Evolutionary conservation across 2,113 vertebrate genomes (phyloP).

Genomic region (Rhinolophus sinicus): DNA sequence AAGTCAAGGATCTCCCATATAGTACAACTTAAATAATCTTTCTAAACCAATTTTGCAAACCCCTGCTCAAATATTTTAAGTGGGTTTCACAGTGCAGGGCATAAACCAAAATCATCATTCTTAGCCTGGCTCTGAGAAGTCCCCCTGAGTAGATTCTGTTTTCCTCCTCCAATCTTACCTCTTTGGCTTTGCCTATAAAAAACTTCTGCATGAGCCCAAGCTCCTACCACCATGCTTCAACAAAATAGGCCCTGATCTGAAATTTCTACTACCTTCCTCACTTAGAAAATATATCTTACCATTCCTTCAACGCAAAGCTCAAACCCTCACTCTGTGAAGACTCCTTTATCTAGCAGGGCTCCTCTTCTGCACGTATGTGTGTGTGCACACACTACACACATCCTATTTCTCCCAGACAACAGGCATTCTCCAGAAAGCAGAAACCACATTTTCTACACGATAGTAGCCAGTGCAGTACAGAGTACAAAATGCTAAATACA

Average conservation of each 20-base stretch:
- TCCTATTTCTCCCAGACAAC: background rate
- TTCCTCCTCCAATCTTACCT: background rate
- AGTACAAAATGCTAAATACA: constrained; percentile 8
- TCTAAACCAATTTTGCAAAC: constrained; percentile 7
- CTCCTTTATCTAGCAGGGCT: background rate
- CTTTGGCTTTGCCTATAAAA: background rate
- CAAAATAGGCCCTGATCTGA: background rate
- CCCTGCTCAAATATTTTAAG: background rate
- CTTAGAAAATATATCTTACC: background rate
- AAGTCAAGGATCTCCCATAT: background rate
- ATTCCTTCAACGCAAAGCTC: constrained; percentile 23
- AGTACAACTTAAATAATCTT: constrained; percentile 22
- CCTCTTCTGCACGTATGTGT: no score
- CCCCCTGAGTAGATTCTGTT: background rate
- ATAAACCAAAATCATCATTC: constrained; percentile 9
- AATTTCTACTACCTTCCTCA: background rate
- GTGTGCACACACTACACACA: fast-evolving
- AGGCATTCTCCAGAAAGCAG: background rate
- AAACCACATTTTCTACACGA: background rate
- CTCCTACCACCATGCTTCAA: background rate
- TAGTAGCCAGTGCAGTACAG: background rate
- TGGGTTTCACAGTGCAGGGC: background rate
- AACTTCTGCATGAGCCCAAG: background rate
- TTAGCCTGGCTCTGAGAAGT: constrained; percentile 28
- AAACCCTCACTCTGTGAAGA: background rate